These are phyloP conservation scores for Coptodon rendalli DNA, from an alignment of 2,113 vertebrate genomes.

Conservation along the genomic window DNA sequence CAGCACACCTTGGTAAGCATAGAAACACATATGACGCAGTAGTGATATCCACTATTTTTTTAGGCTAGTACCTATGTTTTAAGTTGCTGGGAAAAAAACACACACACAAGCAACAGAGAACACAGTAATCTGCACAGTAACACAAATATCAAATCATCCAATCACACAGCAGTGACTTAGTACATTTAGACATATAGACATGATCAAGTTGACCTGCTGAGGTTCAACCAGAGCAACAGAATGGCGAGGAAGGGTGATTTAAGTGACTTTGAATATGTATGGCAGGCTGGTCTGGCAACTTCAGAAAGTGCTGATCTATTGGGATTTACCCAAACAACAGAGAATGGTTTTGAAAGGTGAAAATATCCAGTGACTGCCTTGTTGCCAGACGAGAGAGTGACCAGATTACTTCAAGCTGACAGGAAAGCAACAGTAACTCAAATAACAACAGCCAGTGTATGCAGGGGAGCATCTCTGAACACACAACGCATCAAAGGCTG, in stretches of 20 bases:
- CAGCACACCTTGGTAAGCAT: neutral
- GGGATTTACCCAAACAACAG: neutral
- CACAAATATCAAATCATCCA: neutral
- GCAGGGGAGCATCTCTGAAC: neutral
- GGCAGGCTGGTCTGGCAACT: neutral
- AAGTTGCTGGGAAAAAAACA: fast-evolving
- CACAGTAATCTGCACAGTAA: neutral
- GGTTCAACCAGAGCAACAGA: neutral
- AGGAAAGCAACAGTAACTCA: neutral
- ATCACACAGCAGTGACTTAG: neutral
- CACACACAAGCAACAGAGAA: neutral
- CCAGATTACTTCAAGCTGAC: neutral
- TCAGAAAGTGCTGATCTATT: neutral
- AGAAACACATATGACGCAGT: neutral
- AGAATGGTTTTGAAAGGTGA: neutral
- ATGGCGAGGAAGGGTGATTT: neutral
- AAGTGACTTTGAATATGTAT: neutral
- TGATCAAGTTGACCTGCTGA: neutral
- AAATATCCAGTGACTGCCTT: neutral
- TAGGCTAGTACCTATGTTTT: neutral
- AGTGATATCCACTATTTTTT: neutral
- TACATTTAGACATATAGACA: neutral
- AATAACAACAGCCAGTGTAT: neutral
- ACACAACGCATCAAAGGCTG: neutral
- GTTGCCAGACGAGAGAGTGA: neutral